A percentile compares a stretch with the other conserved stretches of the same genome.
These are phyloP conservation scores for Promerops cafer DNA, from an alignment of 2,113 vertebrate species.

Conservation along the genomic window DNA sequence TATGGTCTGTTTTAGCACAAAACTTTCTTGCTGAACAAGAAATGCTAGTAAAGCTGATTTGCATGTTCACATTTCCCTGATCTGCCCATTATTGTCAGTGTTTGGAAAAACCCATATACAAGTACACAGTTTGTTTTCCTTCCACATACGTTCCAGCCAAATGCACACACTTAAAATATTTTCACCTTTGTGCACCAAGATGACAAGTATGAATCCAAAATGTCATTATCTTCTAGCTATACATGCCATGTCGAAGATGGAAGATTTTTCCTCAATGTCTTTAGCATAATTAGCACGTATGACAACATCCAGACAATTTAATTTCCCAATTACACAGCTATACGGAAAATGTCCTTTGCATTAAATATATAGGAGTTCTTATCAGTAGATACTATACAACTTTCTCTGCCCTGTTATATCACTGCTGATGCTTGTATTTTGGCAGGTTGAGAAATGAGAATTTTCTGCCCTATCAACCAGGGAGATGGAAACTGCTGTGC, in stretches of 20 bases:
- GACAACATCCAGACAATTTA: slow-evolving; percentile 12
- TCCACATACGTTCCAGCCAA: not conserved
- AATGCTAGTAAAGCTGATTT: not conserved
- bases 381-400: not conserved
- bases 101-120: not conserved
- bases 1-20: not conserved
- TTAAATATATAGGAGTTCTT: not conserved
- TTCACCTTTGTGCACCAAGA: not conserved
- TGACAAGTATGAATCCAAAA: not conserved
- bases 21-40: not conserved
- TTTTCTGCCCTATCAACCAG: not conserved
- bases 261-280: not conserved
- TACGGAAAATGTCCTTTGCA: not conserved
- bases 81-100: not conserved
- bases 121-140: not conserved
- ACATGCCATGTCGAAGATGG: not conserved
- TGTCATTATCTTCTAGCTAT: not conserved
- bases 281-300: slow-evolving; percentile 11
- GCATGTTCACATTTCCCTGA: not conserved
- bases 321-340: slow-evolving; percentile 35
- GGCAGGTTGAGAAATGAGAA: not conserved
- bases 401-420: not conserved
- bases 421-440: not conserved
- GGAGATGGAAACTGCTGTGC: not conserved
- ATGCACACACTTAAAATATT: not conserved